Evolutionary conservation across 2,113 vertebrate genomes (phyloP).

Genomic region (Phyllostomus hastatus): DNA sequence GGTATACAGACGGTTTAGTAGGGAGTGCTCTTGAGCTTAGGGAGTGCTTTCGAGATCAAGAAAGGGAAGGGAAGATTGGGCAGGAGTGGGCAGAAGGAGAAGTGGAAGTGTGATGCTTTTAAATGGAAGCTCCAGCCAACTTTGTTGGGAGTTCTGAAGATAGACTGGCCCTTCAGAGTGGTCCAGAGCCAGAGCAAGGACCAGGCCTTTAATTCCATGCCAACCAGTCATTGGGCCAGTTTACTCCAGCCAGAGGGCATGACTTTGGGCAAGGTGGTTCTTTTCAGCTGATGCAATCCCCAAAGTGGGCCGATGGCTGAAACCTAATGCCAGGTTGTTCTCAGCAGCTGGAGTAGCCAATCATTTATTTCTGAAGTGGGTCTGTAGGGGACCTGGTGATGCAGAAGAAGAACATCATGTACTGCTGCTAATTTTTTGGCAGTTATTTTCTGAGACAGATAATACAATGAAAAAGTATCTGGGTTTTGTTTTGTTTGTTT

Average conservation of each 20-base stretch:
- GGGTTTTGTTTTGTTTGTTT: background rate
- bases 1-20: background rate
- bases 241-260: background rate
- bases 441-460: conserved; percentile 30
- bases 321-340: background rate
- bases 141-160: background rate
- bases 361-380: background rate
- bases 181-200: background rate
- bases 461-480: background rate
- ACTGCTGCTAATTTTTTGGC: background rate
- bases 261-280: background rate
- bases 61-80: background rate
- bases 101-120: background rate
- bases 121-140: background rate
- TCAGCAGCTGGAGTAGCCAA: background rate
- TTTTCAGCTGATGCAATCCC: background rate
- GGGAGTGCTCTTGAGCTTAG: background rate
- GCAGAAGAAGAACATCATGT: background rate
- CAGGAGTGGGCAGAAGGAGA: background rate
- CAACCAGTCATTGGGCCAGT: background rate
- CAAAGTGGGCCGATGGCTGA: background rate
- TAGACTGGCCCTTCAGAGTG: background rate
- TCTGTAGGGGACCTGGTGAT: background rate
- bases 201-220: background rate
- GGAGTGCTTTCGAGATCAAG: background rate